Conservation (phyloP, 2,113 vertebrate genomes). For the Orcinus orca region DNA sequence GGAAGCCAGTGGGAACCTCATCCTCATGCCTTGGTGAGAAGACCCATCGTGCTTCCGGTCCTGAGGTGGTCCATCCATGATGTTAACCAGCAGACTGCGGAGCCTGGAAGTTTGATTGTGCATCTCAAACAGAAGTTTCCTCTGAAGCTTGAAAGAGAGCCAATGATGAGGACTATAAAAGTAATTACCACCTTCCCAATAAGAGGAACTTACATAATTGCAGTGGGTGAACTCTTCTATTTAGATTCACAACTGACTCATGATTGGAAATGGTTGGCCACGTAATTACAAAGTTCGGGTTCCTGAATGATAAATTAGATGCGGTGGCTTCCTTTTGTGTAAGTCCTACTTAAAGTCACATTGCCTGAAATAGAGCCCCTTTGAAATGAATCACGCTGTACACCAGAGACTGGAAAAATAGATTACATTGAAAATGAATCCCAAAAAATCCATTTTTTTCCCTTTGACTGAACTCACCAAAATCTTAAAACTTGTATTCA, state of each 20-base stretch:
- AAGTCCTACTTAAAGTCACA: constrained; percentile 2
- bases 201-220: neutral
- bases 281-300: constrained; percentile 33
- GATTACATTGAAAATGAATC: constrained; percentile 13
- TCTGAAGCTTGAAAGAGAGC: neutral
- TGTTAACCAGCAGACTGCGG: fast-evolving
- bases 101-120: fast-evolving
- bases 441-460: neutral
- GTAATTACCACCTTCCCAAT: neutral
- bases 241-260: neutral
- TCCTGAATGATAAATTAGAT: constrained; percentile 5
- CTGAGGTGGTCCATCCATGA: neutral
- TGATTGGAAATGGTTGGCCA: neutral
- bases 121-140: neutral
- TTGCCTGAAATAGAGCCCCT: constrained; percentile 35
- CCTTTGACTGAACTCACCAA: neutral
- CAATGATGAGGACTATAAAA: neutral
- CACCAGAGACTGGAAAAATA: constrained; percentile 25
- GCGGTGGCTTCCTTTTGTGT: neutral
- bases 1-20: neutral
- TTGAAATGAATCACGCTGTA: constrained; percentile 5
- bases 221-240: neutral
- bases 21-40: neutral
- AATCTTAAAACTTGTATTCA: neutral
- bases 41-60: fast-evolving